Conservation (phyloP, 2,888 invertebrate species). For the Noctua comes region DNA sequence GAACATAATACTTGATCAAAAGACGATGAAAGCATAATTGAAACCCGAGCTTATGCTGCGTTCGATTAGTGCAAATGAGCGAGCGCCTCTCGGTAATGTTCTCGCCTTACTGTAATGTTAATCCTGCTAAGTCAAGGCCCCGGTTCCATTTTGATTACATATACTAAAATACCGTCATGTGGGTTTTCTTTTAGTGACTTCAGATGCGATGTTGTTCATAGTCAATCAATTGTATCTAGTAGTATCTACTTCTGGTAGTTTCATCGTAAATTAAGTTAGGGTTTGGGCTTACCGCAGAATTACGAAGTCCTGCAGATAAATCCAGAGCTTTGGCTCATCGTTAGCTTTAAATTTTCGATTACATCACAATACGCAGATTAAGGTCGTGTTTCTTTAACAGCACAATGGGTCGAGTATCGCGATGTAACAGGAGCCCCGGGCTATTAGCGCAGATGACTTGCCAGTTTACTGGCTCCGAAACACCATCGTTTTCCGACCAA, state of each 20-base stretch:
- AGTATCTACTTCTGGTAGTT: background rate
- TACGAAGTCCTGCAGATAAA: background rate
- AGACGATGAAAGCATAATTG: slow-evolving; percentile 78
- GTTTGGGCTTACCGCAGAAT: background rate
- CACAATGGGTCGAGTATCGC: slow-evolving; percentile 69
- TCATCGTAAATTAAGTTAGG: background rate
- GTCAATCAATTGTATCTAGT: background rate
- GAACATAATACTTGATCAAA: slow-evolving; percentile 63
- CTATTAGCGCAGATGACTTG: slow-evolving; percentile 86
- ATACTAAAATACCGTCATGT: background rate
- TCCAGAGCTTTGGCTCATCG: slow-evolving; percentile 3
- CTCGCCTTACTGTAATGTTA: slow-evolving; percentile 70
- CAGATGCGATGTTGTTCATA: background rate
- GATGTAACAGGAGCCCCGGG: slow-evolving; percentile 77
- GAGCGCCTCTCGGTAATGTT: slow-evolving; percentile 71
- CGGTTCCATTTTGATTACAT: slow-evolving; percentile 46
- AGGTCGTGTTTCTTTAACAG: slow-evolving; percentile 67
- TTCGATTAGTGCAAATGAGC: slow-evolving; percentile 80
- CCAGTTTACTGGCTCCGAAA: slow-evolving; percentile 76
- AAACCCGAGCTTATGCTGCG: slow-evolving; percentile 76
- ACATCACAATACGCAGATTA: slow-evolving; percentile 62
- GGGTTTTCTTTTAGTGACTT: background rate
- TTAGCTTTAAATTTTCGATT: slow-evolving; percentile 45
- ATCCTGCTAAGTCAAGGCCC: slow-evolving; percentile 34
- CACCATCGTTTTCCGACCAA: slow-evolving; percentile 62